A percentile compares a stretch with the other conserved stretches of the same genome.
These are phyloP conservation scores for Lumbricus terrestris DNA, from an alignment of 2,888 invertebrate genomes.

Conservation along the genomic window DNA sequence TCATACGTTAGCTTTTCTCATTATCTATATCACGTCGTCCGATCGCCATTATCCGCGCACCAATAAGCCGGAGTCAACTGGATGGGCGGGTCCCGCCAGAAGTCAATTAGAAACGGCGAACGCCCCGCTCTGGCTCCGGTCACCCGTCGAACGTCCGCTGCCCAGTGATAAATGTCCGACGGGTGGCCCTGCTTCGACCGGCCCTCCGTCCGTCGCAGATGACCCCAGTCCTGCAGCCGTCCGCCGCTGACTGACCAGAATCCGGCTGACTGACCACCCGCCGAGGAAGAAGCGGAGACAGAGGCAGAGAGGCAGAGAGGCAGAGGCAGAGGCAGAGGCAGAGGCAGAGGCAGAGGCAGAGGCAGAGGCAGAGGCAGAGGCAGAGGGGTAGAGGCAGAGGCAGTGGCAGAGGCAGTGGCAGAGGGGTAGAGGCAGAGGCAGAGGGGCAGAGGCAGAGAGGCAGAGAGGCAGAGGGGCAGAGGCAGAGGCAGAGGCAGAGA, in stretches of 20 bases:
- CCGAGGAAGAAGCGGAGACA: too few relatives aligned
- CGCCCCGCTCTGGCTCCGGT: background rate
- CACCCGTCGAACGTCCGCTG: background rate
- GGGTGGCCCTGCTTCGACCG: background rate
- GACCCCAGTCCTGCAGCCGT: background rate
- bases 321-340: too few relatives aligned
- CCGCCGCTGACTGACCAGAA: background rate
- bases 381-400: too few relatives aligned
- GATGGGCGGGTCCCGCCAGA: background rate
- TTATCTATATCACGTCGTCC: background rate
- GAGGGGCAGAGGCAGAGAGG: too few relatives aligned
- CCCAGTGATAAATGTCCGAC: background rate
- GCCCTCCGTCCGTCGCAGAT: background rate
- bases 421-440: too few relatives aligned
- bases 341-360: too few relatives aligned
- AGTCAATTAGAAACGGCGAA: constrained; percentile 14
- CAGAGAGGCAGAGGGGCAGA: too few relatives aligned
- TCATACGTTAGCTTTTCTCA: constrained; percentile 18
- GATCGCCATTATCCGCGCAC: constrained; percentile 12
- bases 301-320: too few relatives aligned
- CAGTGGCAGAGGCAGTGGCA: too few relatives aligned
- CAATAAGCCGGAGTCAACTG: constrained; percentile 8
- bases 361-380: too few relatives aligned
- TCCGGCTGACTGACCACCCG: background rate
- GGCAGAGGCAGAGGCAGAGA: too few relatives aligned